Percentiles rank a stretch among this genome's conserved stretches.
Evolutionary conservation across 2,113 vertebrate genomes (phyloP).

Genomic region (Prietella phreatophila): DNA sequence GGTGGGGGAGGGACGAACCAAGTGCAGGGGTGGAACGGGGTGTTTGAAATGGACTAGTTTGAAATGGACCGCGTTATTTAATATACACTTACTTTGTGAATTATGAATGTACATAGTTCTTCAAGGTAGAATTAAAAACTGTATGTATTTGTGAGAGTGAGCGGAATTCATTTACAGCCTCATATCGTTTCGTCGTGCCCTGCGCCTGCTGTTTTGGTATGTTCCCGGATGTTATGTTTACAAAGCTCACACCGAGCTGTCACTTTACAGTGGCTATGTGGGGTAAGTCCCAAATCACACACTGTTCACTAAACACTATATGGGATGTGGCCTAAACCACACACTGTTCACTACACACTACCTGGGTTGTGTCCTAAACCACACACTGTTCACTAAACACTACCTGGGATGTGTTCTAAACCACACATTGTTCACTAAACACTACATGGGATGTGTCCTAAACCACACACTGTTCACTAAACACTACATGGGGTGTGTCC

Average conservation of each 20-base stretch:
- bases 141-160: background rate
- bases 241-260: slow-evolving; percentile 62
- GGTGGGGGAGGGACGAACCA: slow-evolving; percentile 21
- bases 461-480: too few species aligned
- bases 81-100: background rate
- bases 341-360: too few species aligned
- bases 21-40: background rate
- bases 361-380: too few species aligned
- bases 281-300: background rate
- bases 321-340: too few species aligned
- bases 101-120: background rate
- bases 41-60: background rate
- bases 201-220: slow-evolving; percentile 58
- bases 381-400: too few species aligned
- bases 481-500: too few species aligned
- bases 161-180: background rate
- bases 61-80: background rate
- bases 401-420: too few species aligned
- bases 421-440: too few species aligned
- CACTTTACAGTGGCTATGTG: slow-evolving; percentile 44
- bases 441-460: too few species aligned
- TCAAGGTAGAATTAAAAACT: background rate
- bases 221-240: slow-evolving; percentile 75
- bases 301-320: background rate
- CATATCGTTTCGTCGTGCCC: too few species aligned